A percentile compares a stretch with the other conserved stretches of the same genome.
Evolutionary conservation across 2,797 vertebrate genomes (phyloP).

Genomic region (Cuculus canorus): DNA sequence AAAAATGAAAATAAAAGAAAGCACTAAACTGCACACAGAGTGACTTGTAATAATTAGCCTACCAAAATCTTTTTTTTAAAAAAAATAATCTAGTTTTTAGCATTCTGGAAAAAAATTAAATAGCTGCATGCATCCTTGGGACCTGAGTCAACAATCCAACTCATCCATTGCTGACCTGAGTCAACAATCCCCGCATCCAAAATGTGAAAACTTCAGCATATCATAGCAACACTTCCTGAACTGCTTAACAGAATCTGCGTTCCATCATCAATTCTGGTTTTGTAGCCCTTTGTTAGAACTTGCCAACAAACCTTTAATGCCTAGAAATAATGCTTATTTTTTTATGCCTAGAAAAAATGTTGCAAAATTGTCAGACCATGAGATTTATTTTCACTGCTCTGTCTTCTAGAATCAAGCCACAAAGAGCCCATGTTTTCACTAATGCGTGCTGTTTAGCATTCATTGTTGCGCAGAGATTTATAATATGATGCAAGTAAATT

Average conservation of each 20-base stretch:
- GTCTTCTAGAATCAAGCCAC: conserved; percentile 7
- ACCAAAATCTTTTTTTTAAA: neutral
- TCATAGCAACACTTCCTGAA: neutral
- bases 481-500: neutral
- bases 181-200: conserved; percentile 23
- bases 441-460: neutral
- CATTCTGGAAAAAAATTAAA: conserved; percentile 24
- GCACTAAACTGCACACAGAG: neutral
- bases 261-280: neutral
- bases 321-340: neutral
- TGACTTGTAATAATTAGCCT: conserved; percentile 7
- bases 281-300: neutral
- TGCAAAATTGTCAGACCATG: neutral
- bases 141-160: conserved; percentile 33
- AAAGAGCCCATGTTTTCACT: neutral
- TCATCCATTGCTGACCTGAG: conserved; percentile 31
- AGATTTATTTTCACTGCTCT: neutral
- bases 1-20: conserved; percentile 19
- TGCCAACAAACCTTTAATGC: neutral
- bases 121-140: conserved; percentile 4
- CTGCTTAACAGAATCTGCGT: neutral
- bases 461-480: neutral
- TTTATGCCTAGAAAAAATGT: too few species aligned
- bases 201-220: conserved; percentile 47
- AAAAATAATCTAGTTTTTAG: conserved; percentile 23